Evolutionary conservation across 2,888 invertebrate genomes (phyloP), one percentile per base, ranked within the genome.

Genomic region (Dysmachus trigonus): DNA sequence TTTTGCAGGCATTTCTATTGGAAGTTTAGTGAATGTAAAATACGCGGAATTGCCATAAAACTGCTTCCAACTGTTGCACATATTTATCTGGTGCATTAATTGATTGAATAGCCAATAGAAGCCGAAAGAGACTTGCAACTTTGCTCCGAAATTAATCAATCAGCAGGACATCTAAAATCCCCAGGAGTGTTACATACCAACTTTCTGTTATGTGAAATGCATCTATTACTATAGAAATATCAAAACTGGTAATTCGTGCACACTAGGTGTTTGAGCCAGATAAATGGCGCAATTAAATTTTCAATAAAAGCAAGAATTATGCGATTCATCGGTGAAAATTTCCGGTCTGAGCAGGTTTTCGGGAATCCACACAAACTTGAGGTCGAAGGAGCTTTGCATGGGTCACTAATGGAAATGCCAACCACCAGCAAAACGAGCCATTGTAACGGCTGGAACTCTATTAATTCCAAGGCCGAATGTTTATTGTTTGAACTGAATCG

Each of bases 51-150:
- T 35, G 18, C 13, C n/a, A 33, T 10, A 10, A 33, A 33, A 8
- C 0, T 2, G 18, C 18, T n/a, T 73, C 30, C 33, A 35, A n/a
- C 33, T 33, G 73, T 31, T 73, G 73, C 27, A 62, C n/a, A 27
- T 22, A 7, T 18, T 27, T 27, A 62, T 4, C 3, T 62, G 22
- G 22, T 3, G 41, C 22, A 31, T 18, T n/a, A 81, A 81, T 81
- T 81, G 81, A 81, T 81, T 62, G 62, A 81, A 81, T 62, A 31
- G 31, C 53, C 33, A 53, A 81, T 81, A 18, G 81, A 81, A 81
- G 4, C 35, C 53, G 53, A 33, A 33, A 10, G 30, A 13, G 53
- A 22, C 22, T 51, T 51, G 33, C 30, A 35, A 33, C 81, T 33
- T 62, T 53, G 6, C 35, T 3, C 53, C 6, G 53, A 53, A 81